Evolutionary conservation across 2,888 invertebrate species (phyloP).

Genomic region (Acrocera orbiculus): DNA sequence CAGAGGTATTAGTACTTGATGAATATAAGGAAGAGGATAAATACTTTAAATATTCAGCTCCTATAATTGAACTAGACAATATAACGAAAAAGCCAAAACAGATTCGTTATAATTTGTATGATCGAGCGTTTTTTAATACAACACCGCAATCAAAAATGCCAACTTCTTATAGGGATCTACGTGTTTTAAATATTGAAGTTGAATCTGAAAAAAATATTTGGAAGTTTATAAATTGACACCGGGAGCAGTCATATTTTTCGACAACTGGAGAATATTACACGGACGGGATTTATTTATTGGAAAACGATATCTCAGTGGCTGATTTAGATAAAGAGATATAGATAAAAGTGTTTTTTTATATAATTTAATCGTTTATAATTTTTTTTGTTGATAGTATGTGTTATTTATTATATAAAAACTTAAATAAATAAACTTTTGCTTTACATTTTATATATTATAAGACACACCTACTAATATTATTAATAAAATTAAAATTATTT

Average conservation of each 20-base stretch:
- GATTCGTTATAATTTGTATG: constrained; percentile 56
- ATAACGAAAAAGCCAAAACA: constrained; percentile 39
- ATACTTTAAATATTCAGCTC: constrained; percentile 38
- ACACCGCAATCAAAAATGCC: constrained; percentile 35
- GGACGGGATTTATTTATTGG: constrained; percentile 54
- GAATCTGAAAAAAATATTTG: constrained; percentile 35
- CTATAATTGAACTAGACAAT: constrained; percentile 40
- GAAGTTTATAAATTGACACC: constrained; percentile 44
- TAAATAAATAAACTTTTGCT: too few relatives aligned
- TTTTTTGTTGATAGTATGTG: too few relatives aligned
- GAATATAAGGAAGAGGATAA: constrained; percentile 47
- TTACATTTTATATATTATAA: too few relatives aligned
- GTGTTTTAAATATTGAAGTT: constrained; percentile 36
- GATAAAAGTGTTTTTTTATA: constrained; percentile 46
- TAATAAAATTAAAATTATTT: too few relatives aligned
- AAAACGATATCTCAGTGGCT: constrained; percentile 45
- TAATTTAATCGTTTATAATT: too few relatives aligned
- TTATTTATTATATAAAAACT: too few relatives aligned
- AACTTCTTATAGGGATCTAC: constrained; percentile 43
- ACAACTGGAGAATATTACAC: constrained; percentile 65
- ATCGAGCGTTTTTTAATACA: constrained; percentile 44
- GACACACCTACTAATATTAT: too few relatives aligned
- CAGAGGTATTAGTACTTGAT: constrained; percentile 38
- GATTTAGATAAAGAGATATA: constrained; percentile 55
- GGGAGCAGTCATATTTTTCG: constrained; percentile 52